Evolutionary conservation across 2,888 invertebrate species (phyloP).

Genomic region (Drosophila anomalata): DNA sequence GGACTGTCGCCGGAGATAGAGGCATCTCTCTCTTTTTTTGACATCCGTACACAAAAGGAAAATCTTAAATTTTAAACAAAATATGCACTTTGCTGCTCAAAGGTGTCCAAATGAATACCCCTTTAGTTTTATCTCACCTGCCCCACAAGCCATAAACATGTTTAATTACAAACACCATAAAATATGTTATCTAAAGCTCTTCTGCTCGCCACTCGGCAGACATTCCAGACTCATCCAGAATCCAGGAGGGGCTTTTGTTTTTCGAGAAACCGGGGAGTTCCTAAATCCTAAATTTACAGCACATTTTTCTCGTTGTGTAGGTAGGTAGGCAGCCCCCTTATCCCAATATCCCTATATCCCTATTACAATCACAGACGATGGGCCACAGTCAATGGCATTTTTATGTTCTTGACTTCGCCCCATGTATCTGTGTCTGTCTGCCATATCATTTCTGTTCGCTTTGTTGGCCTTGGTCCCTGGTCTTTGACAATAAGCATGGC

Average conservation of each 20-base stretch:
- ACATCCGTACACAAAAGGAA: conserved; percentile 10
- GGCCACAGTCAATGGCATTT: conserved; percentile 58
- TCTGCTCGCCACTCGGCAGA: no score
- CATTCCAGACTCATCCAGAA: background rate
- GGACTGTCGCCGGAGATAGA: conserved; percentile 12
- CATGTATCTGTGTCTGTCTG: conserved; percentile 25
- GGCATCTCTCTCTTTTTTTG: conserved; percentile 16
- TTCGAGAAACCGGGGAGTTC: background rate
- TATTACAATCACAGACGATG: conserved; percentile 40
- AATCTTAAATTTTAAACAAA: background rate
- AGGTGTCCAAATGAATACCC: background rate
- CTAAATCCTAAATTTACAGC: background rate
- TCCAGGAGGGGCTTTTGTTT: background rate
- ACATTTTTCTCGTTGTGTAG: conserved; percentile 7
- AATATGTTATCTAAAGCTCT: conserved; percentile 2
- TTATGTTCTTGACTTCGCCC: conserved; percentile 54
- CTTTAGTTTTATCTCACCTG: background rate
- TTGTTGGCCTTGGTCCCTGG: conserved; percentile 29
- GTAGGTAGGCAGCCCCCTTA: background rate
- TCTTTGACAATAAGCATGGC: conserved; percentile 53
- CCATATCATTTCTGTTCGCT: conserved; percentile 39
- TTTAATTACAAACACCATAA: conserved; percentile 1
- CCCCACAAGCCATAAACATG: background rate
- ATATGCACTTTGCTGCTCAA: no score
- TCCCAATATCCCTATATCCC: conserved; percentile 8